Base-by-base conservation (phyloP, 2,888 invertebrate species). In the Marronus borbonicus region DNA sequence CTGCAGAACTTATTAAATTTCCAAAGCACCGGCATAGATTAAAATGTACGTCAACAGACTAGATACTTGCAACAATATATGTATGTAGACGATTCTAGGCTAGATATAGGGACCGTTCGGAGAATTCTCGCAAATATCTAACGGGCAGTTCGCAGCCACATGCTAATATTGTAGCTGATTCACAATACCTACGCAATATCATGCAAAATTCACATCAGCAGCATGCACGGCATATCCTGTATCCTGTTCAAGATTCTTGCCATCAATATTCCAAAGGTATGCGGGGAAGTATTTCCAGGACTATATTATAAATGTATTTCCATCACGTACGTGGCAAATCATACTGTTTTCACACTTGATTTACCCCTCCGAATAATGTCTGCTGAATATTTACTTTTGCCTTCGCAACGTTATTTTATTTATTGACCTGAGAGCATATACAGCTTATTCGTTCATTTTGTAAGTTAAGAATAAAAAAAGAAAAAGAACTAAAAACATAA, bases 311-410 rank as follows among this genome's bases (percentile, higher is more conserved):
- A 72, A 77, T 69, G 78, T 79, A 81, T 81, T 80, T 81, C 79
- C 78, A 69, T 76, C 80, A 80, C 80, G 81, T 81, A 79, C 60
- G 49, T 70, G 78, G 65, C 72, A 80, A 81, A 81, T 81, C 81
- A 81, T 80, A 77, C 81, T 80, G 80, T 81, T 81, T 81, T 81
- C 80, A 81, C 80, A 62, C 79, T 80, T 81, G 81, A 81, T 81
- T 81, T 81, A 69, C 79, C 31, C 76, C 78, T 36, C 78, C 75
- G 55, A 76, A 66, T 66, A 66, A 66, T 70, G 70, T 17, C 70
- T 36, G 70, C 55, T 52, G 70, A 70, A 70, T 70, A 70, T 70
- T 70, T 55, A 20, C 44, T 44, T 20, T 20, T 49, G 66, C 66
- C 4, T 17, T 12, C 20, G 14, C n/a, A 3, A 44, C 44, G 20